Conservation (phyloP, 1,140 invertebrate genomes). For the Nephila pilipes region DNA sequence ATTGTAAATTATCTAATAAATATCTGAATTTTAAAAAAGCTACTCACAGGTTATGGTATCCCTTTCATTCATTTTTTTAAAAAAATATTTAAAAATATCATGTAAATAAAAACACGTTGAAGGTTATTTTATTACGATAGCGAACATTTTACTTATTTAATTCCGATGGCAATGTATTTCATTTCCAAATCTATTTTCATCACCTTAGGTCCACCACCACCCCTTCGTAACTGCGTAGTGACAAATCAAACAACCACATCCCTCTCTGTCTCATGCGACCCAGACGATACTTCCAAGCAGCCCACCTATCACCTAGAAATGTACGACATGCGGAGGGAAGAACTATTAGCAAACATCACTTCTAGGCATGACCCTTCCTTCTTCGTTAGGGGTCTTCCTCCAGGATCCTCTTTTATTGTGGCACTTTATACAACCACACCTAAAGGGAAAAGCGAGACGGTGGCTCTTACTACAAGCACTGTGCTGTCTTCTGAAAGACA, state of each 20-base stretch:
- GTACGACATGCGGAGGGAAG: slow-evolving; percentile 82
- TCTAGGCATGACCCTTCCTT: slow-evolving; percentile 67
- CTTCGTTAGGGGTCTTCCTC: slow-evolving; percentile 85
- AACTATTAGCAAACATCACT: slow-evolving; percentile 71
- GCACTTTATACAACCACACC: slow-evolving; percentile 91
- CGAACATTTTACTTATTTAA: too few species aligned
- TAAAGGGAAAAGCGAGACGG: slow-evolving; percentile 91
- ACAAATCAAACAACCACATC: slow-evolving; percentile 18
- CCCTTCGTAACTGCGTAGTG: slow-evolving; percentile 57
- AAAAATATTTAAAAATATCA: too few species aligned
- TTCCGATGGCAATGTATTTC: too few species aligned
- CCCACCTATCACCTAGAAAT: slow-evolving; percentile 92
- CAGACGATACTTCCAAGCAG: slow-evolving; percentile 89
- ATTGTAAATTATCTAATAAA: too few species aligned
- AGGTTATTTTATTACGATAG: too few species aligned
- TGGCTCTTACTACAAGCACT: slow-evolving; percentile 91
- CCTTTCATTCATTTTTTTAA: too few species aligned
- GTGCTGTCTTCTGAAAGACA: slow-evolving; percentile 92
- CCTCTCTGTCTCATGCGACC: slow-evolving; percentile 79
- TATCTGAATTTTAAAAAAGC: too few species aligned
- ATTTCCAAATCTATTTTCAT: too few species aligned
- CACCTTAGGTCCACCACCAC: slow-evolving; percentile 84
- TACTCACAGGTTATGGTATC: too few species aligned
- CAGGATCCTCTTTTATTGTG: slow-evolving; percentile 89
- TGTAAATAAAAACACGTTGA: too few species aligned